Base-by-base conservation (phyloP, 1,140 invertebrate species). In the Daktulosphaira vitifoliae region DNA sequence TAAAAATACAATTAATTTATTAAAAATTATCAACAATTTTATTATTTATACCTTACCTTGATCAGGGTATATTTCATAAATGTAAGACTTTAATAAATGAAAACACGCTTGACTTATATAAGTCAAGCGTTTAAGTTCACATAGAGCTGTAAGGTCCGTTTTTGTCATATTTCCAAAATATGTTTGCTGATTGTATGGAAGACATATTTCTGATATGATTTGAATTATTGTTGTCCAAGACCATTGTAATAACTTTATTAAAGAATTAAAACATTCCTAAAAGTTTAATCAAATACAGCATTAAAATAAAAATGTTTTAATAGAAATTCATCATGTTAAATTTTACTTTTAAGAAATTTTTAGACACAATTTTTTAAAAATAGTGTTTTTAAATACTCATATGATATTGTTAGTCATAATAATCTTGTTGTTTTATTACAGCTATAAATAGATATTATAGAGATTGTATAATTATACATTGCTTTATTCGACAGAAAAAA, bases 41-140 rank as follows among this genome's bases (percentile, higher is more conserved):
- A n/a, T n/a, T n/a, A n/a, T n/a, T n/a, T n/a, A n/a, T 8, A 38
- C 65, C 68, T 68, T 68, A 76, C 80, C 76, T 75, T 80, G 78
- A 72, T 87, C 86, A 0, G 92, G 91, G 76, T 94, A 95, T 25
- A 94, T 86, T 75, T 94, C 89, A 74, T 88, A 90, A 20, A 88
- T 88, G 69, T 92, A 96, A 9, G 84, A 89, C 68, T 85, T 81
- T 6, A 95, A 75, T 9, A 96, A 77, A 49, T 91, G 78, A 48
- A 96, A 77, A 74, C 85, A 88, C 7, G 90, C 85, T 73, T 85
- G 82, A 70, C 86, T 88, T 29, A 94, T 89, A 72, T 92, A 94
- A 25, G 92, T 88, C n/a, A 95, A 77, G 72, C 88, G 79, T 72
- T 92, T 87, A 68, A 93, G 78, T 73, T 89, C 85, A 39, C 81